Base-by-base conservation (phyloP, 2,888 invertebrate species). In the Agonopterix arenella region DNA sequence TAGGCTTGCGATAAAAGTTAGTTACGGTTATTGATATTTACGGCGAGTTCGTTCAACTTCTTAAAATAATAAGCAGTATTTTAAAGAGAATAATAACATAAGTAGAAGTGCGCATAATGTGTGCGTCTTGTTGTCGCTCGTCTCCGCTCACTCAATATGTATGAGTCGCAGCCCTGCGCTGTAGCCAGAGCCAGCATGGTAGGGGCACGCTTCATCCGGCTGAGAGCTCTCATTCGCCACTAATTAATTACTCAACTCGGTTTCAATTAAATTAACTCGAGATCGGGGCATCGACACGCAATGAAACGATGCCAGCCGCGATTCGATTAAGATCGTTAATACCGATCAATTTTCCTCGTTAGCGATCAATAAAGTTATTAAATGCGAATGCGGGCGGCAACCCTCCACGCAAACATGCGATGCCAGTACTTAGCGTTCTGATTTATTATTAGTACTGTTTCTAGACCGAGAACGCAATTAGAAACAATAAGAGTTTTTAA, bases 201-300 rank as follows among this genome's bases (percentile, higher is more conserved):
- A 64, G 63, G 67, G 70, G 66, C 66, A 61, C 68, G 67, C 70
- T 73, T 75, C 80, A 80, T 79, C 78, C 76, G 72, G 63, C 76
- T 76, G 76, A 82, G 81, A 84, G 81, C 83, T 78, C 79, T 78
- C 80, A 76, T 83, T 84, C 79, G 73, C 80, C 80, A 78, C 84
- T 86, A 88, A 89, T 89, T 89, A 88, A 88, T 88, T 88, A 86
- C 82, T 76, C 76, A 77, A 85, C 84, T 86, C 80, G 74, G 79
- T 84, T 82, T 86, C 84, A 86, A 88, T 89, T 84, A 83, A 85
- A 84, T 88, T 84, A 84, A 81, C 80, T 83, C 76, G 75, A 73
- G 80, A 80, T 76, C 77, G 78, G 79, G 76, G 75, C 80, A 81
- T 83, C 84, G 80, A 79, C 83, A 80, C 79, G 79, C 80, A 76